Percentiles rank a stretch among this genome's conserved stretches.
phyloP scores from a whole-genome alignment of 2,113 vertebrate genomes.

The Erythrocercus mccallii region DNA sequence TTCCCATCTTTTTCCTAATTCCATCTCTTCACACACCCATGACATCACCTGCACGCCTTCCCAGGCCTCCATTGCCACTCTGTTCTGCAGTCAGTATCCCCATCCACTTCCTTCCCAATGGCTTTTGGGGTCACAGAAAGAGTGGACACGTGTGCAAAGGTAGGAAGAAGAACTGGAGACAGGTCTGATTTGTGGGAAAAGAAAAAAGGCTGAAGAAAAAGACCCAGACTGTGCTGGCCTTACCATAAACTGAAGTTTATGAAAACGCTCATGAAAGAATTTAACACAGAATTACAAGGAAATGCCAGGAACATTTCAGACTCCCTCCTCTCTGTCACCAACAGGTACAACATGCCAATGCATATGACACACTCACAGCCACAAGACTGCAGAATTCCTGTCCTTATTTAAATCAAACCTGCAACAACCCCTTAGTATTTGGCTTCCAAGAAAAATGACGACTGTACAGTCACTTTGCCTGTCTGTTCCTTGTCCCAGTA shows the following conservation, averaged over 20 bases:
- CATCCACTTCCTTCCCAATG: not conserved
- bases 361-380: not conserved
- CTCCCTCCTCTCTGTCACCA: not conserved
- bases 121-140: not conserved
- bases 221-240: not conserved
- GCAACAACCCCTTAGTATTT: not conserved
- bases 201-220: not conserved
- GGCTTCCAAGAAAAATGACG: not conserved
- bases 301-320: not conserved
- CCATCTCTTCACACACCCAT: not conserved
- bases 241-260: not conserved
- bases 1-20: not conserved
- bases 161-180: not conserved
- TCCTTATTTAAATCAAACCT: not conserved
- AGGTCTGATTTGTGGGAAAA: not conserved
- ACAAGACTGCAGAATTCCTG: not conserved
- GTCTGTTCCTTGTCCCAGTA: not conserved
- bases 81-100: not conserved
- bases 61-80: not conserved
- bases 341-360: not conserved
- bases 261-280: not conserved
- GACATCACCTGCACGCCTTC: rapidly evolving
- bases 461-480: not conserved
- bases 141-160: not conserved
- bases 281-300: not conserved